Evolutionary conservation across 2,888 invertebrate species (phyloP).

Genomic region (Tanytarsus gracilentus): DNA sequence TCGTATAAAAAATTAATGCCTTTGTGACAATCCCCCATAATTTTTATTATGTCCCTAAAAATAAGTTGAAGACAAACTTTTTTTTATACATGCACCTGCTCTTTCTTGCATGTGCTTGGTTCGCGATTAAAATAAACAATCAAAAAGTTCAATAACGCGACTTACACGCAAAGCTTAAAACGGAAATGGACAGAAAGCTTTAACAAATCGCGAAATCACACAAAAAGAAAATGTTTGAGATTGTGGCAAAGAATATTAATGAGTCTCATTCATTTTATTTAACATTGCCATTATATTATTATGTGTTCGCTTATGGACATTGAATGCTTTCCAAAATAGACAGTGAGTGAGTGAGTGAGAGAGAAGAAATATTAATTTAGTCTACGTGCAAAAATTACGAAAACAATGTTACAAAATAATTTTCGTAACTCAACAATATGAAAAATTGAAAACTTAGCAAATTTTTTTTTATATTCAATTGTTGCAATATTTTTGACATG

Average conservation of each 20-base stretch:
- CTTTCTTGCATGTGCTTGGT: too few species aligned
- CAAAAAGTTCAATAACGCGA: not conserved
- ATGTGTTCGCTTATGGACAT: not conserved
- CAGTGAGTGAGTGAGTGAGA: not conserved
- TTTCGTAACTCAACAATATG: too few species aligned
- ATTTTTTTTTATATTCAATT: too few species aligned
- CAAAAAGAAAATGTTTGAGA: not conserved
- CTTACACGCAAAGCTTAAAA: not conserved
- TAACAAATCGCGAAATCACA: not conserved
- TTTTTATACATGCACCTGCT: too few species aligned
- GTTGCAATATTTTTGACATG: too few species aligned
- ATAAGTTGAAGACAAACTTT: too few species aligned
- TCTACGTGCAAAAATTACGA: constrained; percentile 5
- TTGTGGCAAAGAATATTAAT: not conserved
- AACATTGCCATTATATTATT: not conserved
- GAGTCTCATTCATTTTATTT: not conserved
- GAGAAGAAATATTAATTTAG: not conserved
- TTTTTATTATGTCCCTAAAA: too few species aligned
- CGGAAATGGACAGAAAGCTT: constrained; percentile 1
- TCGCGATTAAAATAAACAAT: not conserved
- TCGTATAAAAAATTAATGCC: too few species aligned
- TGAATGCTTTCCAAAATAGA: constrained; percentile 4
- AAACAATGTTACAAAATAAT: not conserved
- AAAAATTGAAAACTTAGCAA: too few species aligned
- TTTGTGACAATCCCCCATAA: too few species aligned